Evolutionary conservation across 2,113 vertebrate species (phyloP).

Genomic region (Sinocyclocheilus anshuiensis): DNA sequence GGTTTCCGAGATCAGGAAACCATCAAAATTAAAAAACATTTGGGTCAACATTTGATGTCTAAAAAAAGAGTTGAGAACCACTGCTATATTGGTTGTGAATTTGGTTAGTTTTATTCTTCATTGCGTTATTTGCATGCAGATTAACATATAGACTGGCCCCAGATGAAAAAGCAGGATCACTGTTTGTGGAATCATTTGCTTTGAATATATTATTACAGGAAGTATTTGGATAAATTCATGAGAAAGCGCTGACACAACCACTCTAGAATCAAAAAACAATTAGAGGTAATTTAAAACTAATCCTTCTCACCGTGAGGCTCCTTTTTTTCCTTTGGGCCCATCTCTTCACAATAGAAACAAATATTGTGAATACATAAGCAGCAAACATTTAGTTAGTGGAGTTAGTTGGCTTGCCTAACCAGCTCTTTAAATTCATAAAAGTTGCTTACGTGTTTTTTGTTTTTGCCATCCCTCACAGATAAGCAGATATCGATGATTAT

Average conservation of each 20-base stretch:
- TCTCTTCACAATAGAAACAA: conserved; percentile 58
- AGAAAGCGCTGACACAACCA: neutral
- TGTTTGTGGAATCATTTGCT: neutral
- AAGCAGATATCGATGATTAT: conserved; percentile 86
- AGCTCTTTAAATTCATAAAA: neutral
- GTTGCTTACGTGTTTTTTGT: conserved; percentile 71
- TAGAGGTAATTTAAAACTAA: conserved; percentile 4
- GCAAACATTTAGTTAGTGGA: neutral
- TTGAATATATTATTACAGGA: neutral
- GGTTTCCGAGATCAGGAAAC: neutral
- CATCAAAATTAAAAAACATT: neutral
- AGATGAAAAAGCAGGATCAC: neutral
- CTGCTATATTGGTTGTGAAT: neutral
- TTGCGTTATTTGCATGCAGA: neutral
- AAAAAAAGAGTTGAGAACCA: conserved; percentile 9
- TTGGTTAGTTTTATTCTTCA: neutral
- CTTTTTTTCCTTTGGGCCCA: conserved; percentile 66
- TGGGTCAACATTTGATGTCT: neutral
- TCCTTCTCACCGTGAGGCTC: conserved; percentile 71
- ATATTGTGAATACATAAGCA: neutral
- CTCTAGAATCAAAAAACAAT: neutral
- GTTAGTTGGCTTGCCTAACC: neutral
- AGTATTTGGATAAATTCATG: neutral
- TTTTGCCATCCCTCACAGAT: conserved; percentile 78
- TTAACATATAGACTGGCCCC: neutral